Evolutionary conservation across 2,797 vertebrate genomes (phyloP).

Genomic region (Linurgus olivaceus): DNA sequence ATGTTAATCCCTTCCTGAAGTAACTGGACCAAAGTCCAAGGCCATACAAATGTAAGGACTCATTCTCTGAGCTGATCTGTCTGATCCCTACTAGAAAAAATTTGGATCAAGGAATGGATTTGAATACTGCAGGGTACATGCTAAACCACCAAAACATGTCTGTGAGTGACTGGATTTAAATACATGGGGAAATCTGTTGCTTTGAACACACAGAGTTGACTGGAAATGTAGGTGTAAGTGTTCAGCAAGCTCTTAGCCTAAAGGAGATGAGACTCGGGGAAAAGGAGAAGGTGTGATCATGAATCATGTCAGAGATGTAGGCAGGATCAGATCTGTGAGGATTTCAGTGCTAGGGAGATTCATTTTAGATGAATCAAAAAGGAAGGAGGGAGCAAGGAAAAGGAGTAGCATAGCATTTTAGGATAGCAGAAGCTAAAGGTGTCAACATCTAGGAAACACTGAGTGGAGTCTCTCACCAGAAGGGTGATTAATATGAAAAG

Average conservation of each 20-base stretch:
- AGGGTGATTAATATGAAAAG: neutral
- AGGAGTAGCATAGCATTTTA: neutral
- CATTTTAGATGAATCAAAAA: neutral
- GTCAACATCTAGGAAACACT: neutral
- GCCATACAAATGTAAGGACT: neutral
- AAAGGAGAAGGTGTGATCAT: slow-evolving; percentile 34
- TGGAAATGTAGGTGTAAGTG: slow-evolving; percentile 34
- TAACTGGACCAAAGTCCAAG: neutral
- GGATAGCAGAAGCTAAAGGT: neutral
- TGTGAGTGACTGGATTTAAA: neutral
- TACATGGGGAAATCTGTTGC: neutral
- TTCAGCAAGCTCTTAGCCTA: neutral
- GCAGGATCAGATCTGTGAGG: neutral
- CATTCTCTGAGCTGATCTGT: neutral
- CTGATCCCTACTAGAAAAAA: neutral
- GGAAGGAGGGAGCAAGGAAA: neutral
- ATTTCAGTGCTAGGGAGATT: neutral
- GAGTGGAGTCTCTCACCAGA: neutral
- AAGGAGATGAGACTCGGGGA: neutral
- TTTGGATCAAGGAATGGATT: neutral
- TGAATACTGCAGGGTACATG: neutral
- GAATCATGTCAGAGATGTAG: slow-evolving; percentile 50
- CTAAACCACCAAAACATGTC: neutral
- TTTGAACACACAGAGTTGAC: neutral
- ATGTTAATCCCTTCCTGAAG: neutral